Percentiles rank a stretch among this genome's conserved stretches.
These are phyloP conservation scores for Zaprionus ornatus DNA, from an alignment of 1,140 invertebrate species.

Conservation along the genomic window DNA sequence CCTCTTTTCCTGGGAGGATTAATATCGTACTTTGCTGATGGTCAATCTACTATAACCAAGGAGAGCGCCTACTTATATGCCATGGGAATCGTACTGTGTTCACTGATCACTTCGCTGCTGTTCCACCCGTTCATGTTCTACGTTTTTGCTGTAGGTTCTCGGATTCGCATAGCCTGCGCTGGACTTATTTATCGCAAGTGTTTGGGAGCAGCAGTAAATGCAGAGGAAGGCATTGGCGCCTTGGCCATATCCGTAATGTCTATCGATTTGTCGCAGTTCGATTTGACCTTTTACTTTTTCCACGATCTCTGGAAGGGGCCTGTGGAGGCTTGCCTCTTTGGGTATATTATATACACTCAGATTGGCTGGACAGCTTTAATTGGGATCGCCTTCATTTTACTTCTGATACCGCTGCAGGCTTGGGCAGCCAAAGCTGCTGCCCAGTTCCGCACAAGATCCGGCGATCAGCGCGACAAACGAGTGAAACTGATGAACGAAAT, in stretches of 20 bases:
- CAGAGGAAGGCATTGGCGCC: conserved; percentile 89
- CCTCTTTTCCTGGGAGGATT: conserved; percentile 88
- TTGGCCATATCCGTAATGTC: conserved; percentile 93
- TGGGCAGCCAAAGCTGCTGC: conserved; percentile 86
- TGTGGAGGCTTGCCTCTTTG: conserved; percentile 83
- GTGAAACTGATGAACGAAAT: conserved; percentile 93
- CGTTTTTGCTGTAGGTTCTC: conserved; percentile 86
- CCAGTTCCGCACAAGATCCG: conserved; percentile 86
- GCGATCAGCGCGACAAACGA: conserved; percentile 90
- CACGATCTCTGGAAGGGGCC: conserved; percentile 77
- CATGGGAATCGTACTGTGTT: conserved; percentile 85
- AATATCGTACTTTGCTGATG: conserved; percentile 86
- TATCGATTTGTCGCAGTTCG: conserved; percentile 84
- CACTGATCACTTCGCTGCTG: conserved; percentile 85
- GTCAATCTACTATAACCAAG: conserved; percentile 69
- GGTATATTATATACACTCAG: conserved; percentile 84
- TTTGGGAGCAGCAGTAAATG: conserved; percentile 86
- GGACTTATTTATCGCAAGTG: conserved; percentile 85
- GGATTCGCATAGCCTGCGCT: conserved; percentile 85
- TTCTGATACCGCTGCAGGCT: conserved; percentile 93
- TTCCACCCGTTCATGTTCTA: conserved; percentile 89
- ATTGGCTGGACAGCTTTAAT: conserved; percentile 88
- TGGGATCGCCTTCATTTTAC: conserved; percentile 90
- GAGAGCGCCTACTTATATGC: conserved; percentile 86
- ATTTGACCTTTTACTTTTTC: conserved; percentile 66